Evolutionary conservation across 2,888 invertebrate genomes (phyloP), one percentile per base, ranked within the genome.

Genomic region (Thera obeliscata): DNA sequence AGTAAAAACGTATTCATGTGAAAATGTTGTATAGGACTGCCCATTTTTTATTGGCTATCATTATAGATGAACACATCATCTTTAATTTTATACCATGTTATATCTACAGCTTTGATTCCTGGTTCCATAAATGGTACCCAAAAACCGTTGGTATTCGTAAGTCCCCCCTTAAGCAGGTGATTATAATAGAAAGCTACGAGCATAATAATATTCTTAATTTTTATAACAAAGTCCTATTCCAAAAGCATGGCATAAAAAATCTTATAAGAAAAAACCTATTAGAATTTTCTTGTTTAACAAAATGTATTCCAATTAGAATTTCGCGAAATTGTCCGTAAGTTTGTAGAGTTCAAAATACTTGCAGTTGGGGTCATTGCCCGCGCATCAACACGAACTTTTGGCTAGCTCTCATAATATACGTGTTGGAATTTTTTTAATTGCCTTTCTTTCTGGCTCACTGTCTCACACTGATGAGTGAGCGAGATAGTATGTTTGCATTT

Each of bases 341-440:
- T 58, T 33, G 57, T 6, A 65, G 64, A 71, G 74, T 74, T 63
- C 56, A 77, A 76, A 74, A 73, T 72, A 69, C 81, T 85, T 87
- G 87, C 89, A 87, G 70, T 82, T 75, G 69, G 74, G 86, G 83
- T 84, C 86, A 78, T 67, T 76, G 80, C 75, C 36, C 76, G 80
- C 43, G 81, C 82, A 87, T 85, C 83, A 80, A 81, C 80, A 77
- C 66, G 67, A 76, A 78, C 74, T 89, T 89, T 90, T 88, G 84
- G 87, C 89, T 87, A 90, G 87, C 84, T 85, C 85, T 85, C 78
- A 81, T 84, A 83, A 80, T 79, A 77, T 88, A 89, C 90, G 90
- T 89, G 90, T 85, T 76, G 87, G 89, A 87, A 87, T 89, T 88
- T 87, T 22, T 87, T 87, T 87, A 85, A 87, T 87, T 85, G 78